Evolutionary conservation across 2,888 invertebrate species (phyloP).

Genomic region (Idaea biselata): DNA sequence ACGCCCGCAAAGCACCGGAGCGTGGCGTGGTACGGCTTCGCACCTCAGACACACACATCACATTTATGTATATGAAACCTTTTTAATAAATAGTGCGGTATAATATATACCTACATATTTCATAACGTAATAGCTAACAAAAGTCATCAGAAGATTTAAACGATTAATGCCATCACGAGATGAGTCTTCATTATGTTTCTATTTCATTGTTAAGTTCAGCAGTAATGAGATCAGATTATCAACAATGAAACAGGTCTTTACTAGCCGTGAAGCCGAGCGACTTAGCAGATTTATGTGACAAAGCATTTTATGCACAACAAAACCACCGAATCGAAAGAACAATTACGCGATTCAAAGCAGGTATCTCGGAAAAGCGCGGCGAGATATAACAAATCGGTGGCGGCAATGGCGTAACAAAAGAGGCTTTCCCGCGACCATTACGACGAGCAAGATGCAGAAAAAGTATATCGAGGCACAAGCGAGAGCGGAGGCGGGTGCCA

Average conservation of each 20-base stretch:
- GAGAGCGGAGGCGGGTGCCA: constrained; percentile 40
- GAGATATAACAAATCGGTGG: constrained; percentile 76
- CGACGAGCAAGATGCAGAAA: constrained; percentile 62
- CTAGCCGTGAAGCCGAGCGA: constrained; percentile 49
- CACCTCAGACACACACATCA: constrained; percentile 39
- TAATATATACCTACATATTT: background rate
- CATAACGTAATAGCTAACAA: constrained; percentile 14
- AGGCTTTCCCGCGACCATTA: constrained; percentile 79
- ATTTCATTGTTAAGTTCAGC: background rate
- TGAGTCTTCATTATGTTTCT: constrained; percentile 19
- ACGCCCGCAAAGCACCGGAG: constrained; percentile 66
- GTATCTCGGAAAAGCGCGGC: constrained; percentile 69
- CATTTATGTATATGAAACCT: constrained; percentile 15
- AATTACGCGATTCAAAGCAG: constrained; percentile 77
- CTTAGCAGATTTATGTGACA: constrained; percentile 75
- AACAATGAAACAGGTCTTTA: constrained; percentile 61
- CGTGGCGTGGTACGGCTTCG: constrained; percentile 60
- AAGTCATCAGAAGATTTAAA: background rate
- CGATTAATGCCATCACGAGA: constrained; percentile 12
- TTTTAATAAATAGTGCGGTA: constrained; percentile 9
- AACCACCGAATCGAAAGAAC: constrained; percentile 75
- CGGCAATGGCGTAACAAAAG: constrained; percentile 64
- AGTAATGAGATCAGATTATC: constrained; percentile 61
- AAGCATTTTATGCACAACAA: constrained; percentile 76
- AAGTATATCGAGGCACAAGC: constrained; percentile 43